phyloP scores from a whole-genome alignment of 2,113 vertebrate genomes.

The Grantiella picta region DNA sequence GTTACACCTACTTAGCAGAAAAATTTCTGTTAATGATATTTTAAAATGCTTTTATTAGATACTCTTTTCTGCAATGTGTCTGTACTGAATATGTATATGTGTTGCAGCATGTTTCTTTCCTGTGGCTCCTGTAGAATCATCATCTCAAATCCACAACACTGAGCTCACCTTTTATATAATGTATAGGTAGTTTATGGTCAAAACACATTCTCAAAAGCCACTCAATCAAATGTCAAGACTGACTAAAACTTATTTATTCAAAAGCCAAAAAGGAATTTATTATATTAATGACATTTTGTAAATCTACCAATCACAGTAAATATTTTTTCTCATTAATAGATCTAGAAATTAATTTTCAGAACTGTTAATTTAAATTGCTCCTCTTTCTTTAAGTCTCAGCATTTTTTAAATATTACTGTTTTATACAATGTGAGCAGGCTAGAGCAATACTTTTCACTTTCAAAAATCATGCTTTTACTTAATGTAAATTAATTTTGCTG shows the following conservation, averaged over 20 bases:
- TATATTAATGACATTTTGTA: not conserved
- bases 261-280: not conserved
- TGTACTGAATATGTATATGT: not conserved
- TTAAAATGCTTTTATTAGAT: not conserved
- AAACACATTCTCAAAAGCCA: not conserved
- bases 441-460: not conserved
- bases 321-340: not conserved
- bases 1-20: not conserved
- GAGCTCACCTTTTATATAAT: not conserved
- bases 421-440: not conserved
- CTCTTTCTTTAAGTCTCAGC: not conserved
- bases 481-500: not conserved
- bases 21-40: not conserved
- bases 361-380: not conserved
- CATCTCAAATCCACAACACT: not conserved
- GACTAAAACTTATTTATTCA: not conserved
- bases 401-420: not conserved
- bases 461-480: not conserved
- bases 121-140: not conserved
- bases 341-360: not conserved
- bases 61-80: accelerated
- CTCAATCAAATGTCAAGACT: not conserved
- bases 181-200: not conserved
- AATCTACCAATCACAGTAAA: not conserved
- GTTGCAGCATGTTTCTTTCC: not conserved